Conservation (phyloP, 2,113 vertebrate species). For the Heterocephalus glaber region DNA sequence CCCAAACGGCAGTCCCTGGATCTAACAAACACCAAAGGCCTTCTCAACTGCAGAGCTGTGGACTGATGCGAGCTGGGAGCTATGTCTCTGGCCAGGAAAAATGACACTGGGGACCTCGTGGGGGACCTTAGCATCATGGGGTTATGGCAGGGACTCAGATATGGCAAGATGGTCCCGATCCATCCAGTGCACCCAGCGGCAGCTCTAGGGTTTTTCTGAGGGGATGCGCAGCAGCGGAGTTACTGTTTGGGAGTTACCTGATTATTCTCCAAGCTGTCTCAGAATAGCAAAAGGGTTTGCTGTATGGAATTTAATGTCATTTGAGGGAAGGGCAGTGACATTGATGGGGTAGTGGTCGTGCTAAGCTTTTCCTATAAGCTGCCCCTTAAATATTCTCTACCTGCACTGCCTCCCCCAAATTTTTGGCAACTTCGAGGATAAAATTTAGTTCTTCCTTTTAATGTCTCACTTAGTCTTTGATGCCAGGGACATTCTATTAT, state of each 20-base stretch:
- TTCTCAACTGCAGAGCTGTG: not conserved
- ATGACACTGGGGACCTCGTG: rapidly evolving
- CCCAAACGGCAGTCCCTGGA: constrained; percentile 92
- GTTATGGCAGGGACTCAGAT: not conserved
- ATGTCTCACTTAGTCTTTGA: not conserved
- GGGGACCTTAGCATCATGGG: not conserved
- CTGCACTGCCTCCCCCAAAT: not conserved
- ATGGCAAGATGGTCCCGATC: not conserved
- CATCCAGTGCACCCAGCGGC: rapidly evolving
- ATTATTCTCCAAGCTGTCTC: not conserved
- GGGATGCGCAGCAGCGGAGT: not conserved
- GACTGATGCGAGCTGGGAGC: not conserved
- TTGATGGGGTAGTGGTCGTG: too few relatives aligned
- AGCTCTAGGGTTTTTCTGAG: not conserved
- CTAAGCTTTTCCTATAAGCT: not conserved
- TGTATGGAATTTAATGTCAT: not conserved
- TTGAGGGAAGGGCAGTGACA: not conserved
- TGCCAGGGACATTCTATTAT: not conserved
- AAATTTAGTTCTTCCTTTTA: constrained; percentile 19
- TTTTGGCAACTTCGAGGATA: not conserved
- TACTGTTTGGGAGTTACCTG: not conserved
- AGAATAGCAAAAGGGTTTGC: not conserved
- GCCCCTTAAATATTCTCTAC: not conserved
- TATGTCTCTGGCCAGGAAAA: not conserved
- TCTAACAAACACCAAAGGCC: constrained; percentile 83